phyloP scores from a whole-genome alignment of 2,797 vertebrate species.

The Peromyscus eremicus region DNA sequence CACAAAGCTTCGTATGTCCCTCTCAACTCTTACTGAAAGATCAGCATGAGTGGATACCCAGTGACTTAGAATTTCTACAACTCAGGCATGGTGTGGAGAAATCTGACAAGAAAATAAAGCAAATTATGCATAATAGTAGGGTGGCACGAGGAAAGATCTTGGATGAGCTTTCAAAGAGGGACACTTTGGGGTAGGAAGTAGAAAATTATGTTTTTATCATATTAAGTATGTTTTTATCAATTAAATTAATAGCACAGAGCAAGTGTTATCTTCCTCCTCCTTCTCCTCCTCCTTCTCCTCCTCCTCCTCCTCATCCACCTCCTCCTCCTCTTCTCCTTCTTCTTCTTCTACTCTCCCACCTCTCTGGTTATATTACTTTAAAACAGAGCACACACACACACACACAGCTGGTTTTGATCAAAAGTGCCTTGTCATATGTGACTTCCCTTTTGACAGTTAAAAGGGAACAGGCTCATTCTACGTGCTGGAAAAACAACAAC shows the following conservation, averaged over 20 bases:
- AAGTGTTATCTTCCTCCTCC: not conserved
- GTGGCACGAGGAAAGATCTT: not conserved
- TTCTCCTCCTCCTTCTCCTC: too few species aligned
- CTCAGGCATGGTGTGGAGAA: not conserved
- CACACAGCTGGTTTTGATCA: slow-evolving; percentile 48
- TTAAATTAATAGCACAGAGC: not conserved
- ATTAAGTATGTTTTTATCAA: too few species aligned
- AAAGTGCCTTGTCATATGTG: slow-evolving; percentile 40
- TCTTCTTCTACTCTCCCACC: not conserved
- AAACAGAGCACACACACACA: not conserved
- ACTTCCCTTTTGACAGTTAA: slow-evolving; percentile 72
- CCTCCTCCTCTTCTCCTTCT: too few species aligned
- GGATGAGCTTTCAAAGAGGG: slow-evolving; percentile 1
- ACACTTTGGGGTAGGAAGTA: not conserved
- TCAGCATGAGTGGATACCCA: not conserved
- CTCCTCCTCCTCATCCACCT: too few species aligned
- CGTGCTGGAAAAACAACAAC: not conserved
- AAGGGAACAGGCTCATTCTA: slow-evolving; percentile 61
- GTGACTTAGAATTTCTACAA: not conserved
- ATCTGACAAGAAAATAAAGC: slow-evolving; percentile 4
- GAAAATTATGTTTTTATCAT: too few species aligned
- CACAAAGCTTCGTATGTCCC: accelerated
- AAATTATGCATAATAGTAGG: not conserved
- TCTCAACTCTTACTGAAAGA: not conserved
- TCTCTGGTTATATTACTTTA: not conserved